Evolutionary conservation across 2,113 vertebrate species (phyloP), one percentile per base, ranked within the genome.

Genomic region (Gobiocypris rarus): DNA sequence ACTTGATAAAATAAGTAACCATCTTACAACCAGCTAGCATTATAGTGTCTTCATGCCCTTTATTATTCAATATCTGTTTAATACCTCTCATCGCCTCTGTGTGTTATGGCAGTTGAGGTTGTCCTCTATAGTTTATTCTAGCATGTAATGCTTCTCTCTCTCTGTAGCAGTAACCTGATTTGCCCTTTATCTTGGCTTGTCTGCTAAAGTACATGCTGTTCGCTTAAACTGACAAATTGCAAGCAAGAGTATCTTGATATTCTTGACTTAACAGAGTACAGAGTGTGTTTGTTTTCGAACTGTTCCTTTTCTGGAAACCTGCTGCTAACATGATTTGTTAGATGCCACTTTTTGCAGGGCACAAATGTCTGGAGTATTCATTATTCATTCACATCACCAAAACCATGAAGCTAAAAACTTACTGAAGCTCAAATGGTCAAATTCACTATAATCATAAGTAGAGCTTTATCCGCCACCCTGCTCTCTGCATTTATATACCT

Each of bases 161-260:
- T 41, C 75, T 15, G 4, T 41, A 58, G 13, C 75, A 8, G 9
- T 59, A 41, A 78, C 52, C 52, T 43, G 6, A 78, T 3, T 59
- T 77, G 52, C 10, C 54, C n/a, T 41, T 43, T 45, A 26, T 59
- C 56, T 78, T 61, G 75, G 43, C 77, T 80, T 80, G n/a, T 80
- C 41, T 45, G 17, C 26, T 45, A 11, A 31, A 48, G 77, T 48
- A 80, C 58, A 48, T 80, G 17, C 41, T 67, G 77, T 65, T 67
- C 77, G 13, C 24, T 43, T 45, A 45, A 80, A 34, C 0, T 80
- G 59, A 67, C 50, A 80, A 13, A 43, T 67, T 80, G 43, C 59
- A 50, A 43, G 15, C 14, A 65, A 48, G 41, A 50, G 14, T 15
- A 50, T 38, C 17, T 13, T 69, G 45, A 69, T 69, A 52, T 69